Conservation (phyloP, 2,113 vertebrate genomes). For the Typhlomys cinereus region DNA sequence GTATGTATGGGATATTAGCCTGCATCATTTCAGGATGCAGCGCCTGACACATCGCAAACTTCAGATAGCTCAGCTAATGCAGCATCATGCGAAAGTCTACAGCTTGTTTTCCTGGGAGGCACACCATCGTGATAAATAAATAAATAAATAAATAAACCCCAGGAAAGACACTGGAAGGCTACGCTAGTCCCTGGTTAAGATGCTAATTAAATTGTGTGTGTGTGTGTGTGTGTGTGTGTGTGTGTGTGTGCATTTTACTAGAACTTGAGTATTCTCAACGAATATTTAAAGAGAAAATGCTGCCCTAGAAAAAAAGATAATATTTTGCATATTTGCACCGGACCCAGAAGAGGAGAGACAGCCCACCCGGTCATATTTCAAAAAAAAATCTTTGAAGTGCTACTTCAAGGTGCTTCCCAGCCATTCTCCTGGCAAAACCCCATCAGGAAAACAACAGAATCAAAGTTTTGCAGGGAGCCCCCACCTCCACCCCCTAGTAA, state of each 20-base stretch:
- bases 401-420: conserved; percentile 29
- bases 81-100: conserved; percentile 64
- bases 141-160: conserved; percentile 57
- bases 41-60: conserved; percentile 73
- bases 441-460: conserved; percentile 61
- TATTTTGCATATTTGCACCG: conserved; percentile 49
- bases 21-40: conserved; percentile 70
- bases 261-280: conserved; percentile 61
- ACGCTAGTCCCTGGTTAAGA: conserved; percentile 64
- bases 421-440: conserved; percentile 52
- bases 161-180: conserved; percentile 53
- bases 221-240: too few relatives aligned
- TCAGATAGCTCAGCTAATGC: conserved; percentile 74
- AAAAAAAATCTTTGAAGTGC: neutral
- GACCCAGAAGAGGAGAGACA: conserved; percentile 6
- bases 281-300: conserved; percentile 66
- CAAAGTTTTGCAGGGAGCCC: conserved; percentile 79
- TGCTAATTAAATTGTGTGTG: conserved; percentile 71
- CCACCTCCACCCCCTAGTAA: too few relatives aligned
- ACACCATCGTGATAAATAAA: conserved; percentile 74
- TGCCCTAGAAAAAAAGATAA: conserved; percentile 23
- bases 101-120: conserved; percentile 39
- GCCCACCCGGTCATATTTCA: neutral
- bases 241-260: too few relatives aligned
- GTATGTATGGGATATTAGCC: conserved; percentile 59